phyloP scores from a whole-genome alignment of 2,113 vertebrate genomes.

The Carettochelys insculpta region DNA sequence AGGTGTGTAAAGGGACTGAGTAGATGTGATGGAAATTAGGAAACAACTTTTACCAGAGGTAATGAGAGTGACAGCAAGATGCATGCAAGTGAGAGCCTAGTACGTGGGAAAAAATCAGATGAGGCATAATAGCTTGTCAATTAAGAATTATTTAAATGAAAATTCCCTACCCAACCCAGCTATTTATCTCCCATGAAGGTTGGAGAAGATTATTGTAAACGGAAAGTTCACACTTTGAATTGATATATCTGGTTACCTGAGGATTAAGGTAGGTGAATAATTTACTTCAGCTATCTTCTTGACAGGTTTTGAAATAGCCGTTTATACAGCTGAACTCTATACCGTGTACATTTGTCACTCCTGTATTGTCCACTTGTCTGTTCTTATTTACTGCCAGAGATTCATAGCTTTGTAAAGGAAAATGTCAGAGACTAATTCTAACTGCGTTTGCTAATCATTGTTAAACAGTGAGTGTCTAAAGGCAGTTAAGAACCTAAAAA shows the following conservation, averaged over 20 bases:
- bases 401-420: not conserved
- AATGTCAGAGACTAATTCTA: slow-evolving; percentile 33
- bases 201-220: slow-evolving; percentile 33
- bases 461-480: slow-evolving; percentile 21
- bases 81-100: not conserved
- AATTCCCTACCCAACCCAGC: slow-evolving; percentile 10
- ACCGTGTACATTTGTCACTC: slow-evolving; percentile 37
- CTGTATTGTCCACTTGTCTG: slow-evolving; percentile 28
- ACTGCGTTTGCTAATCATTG: slow-evolving; percentile 35
- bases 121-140: not conserved
- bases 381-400: not conserved
- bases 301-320: slow-evolving; percentile 50
- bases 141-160: not conserved
- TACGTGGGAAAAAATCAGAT: not conserved
- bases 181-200: slow-evolving; percentile 7
- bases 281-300: slow-evolving; percentile 43
- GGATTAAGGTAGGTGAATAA: slow-evolving; percentile 27
- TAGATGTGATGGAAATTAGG: not conserved
- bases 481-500: slow-evolving; percentile 10
- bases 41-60: not conserved
- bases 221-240: slow-evolving; percentile 20
- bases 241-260: slow-evolving; percentile 39
- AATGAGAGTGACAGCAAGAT: not conserved
- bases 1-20: slow-evolving; percentile 23
- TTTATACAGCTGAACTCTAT: slow-evolving; percentile 22